These are phyloP conservation scores for Perca flavescens DNA, from an alignment of 2,113 vertebrate species.

Conservation along the genomic window DNA sequence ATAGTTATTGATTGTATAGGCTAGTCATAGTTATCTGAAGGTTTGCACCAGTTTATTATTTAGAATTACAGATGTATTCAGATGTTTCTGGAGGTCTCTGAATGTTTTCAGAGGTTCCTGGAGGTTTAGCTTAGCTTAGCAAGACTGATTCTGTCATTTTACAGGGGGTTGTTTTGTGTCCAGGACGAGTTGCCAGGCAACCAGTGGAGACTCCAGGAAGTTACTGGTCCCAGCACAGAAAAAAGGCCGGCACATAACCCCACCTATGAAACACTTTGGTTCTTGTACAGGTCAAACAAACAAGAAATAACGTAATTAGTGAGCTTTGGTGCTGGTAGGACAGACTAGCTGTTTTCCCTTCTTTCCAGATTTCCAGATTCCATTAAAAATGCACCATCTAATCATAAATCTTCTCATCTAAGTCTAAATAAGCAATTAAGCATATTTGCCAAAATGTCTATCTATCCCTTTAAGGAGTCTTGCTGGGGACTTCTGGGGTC, in stretches of 20 bases:
- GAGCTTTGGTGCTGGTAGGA: neutral
- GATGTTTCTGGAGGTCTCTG: neutral
- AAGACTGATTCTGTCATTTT: too few relatives aligned
- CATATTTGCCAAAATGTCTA: neutral
- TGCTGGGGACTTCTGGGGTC: neutral
- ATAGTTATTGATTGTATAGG: too few relatives aligned
- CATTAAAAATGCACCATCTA: neutral
- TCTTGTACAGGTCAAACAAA: neutral
- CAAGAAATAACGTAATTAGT: neutral
- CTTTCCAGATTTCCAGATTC: too few relatives aligned
- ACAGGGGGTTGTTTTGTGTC: neutral
- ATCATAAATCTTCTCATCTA: neutral
- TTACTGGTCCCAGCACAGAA: neutral
- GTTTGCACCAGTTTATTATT: too few relatives aligned
- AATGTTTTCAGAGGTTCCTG: neutral
- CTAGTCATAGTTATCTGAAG: too few relatives aligned
- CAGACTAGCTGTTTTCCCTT: neutral
- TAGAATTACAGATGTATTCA: neutral
- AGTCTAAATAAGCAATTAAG: neutral
- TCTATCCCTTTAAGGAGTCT: conserved; percentile 1
- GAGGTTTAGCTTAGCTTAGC: neutral
- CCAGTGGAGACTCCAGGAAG: neutral
- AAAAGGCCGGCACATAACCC: too few relatives aligned
- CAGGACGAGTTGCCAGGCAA: neutral
- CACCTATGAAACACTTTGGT: too few relatives aligned